Percentiles rank a stretch among this genome's conserved stretches.
phyloP scores from a whole-genome alignment of 30 jellyfish, hydroid and myxozoan species.

The Chrysaora quinquecirrha region DNA sequence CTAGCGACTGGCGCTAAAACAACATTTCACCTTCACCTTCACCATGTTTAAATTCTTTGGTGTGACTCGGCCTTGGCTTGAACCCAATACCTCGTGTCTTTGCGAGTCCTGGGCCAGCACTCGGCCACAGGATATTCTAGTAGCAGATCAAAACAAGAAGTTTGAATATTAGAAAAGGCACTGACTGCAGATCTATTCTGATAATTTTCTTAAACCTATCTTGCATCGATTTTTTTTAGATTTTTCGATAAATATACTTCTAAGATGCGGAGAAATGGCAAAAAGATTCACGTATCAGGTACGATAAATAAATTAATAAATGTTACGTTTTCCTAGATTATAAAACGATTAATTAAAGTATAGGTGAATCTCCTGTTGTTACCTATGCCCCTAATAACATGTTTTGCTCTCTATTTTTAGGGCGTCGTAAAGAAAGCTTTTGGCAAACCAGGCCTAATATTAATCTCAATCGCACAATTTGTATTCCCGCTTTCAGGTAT shows the following conservation, averaged over 20 bases:
- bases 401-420: conserved; percentile 20
- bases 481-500: conserved; percentile 70
- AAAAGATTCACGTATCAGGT: conserved; percentile 75
- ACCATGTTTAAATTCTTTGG: too few relatives aligned
- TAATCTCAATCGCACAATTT: conserved; percentile 62
- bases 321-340: neutral
- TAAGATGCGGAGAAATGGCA: conserved; percentile 66
- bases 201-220: neutral
- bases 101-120: too few relatives aligned
- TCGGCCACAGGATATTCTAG: too few relatives aligned
- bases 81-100: too few relatives aligned
- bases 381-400: too few relatives aligned
- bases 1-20: too few relatives aligned
- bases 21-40: too few relatives aligned
- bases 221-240: conserved; percentile 37
- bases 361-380: too few relatives aligned
- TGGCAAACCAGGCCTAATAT: conserved; percentile 60
- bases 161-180: too few relatives aligned
- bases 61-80: too few relatives aligned
- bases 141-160: too few relatives aligned
- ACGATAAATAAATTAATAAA: neutral
- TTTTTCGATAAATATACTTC: conserved; percentile 36
- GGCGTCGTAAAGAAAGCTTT: conserved; percentile 70
- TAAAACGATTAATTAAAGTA: too few relatives aligned
- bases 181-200: neutral